Evolutionary conservation across 2,888 invertebrate genomes (phyloP), one percentile per base, ranked within the genome.

Genomic region (Brenthis hecate): DNA sequence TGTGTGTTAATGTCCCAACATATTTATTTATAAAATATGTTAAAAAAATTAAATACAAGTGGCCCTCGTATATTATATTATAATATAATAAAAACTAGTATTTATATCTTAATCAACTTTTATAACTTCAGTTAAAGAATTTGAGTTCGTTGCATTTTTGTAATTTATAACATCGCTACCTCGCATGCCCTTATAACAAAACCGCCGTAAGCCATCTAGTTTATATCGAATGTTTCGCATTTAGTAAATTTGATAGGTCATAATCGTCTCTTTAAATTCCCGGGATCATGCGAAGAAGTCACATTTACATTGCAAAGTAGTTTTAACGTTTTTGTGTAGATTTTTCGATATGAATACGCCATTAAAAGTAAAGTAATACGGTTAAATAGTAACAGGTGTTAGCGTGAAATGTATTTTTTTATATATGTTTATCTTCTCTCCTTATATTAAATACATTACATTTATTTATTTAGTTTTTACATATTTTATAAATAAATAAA

Each of bases 81-180:
- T 28, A 28, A 4, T 28, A 2, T 43, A 43, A 43, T 43, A 58
- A 8, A 60, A 60, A 50, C 28, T 28, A 28, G 11, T n/a, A 60
- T 50, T 60, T 60, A 60, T 60, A 43, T 47, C 23, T n/a, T 47
- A 47, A 57, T 13, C 23, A 58, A 58, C 23, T 19, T 23, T 5
- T 43, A 43, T 11, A 43, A 11, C 13, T 43, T 3, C 6, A 13
- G n/a, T 56, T 32, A 50, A 60, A 50, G 50, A 50, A 60, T 60
- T 60, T 23, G 6, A 60, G 50, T 50, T 60, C 48, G n/a, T 43
- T 50, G 32, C 60, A 43, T 58, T 56, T 58, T 23, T 85, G 84
- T 84, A 84, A 85, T 82, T 76, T 79, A 76, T 76, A 85, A 43
- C 79, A 77, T 80, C 74, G 89, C 90, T 91, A 90, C 91, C 90